phyloP scores from a whole-genome alignment of 1,140 invertebrate genomes.

The Cepaea nemoralis region DNA sequence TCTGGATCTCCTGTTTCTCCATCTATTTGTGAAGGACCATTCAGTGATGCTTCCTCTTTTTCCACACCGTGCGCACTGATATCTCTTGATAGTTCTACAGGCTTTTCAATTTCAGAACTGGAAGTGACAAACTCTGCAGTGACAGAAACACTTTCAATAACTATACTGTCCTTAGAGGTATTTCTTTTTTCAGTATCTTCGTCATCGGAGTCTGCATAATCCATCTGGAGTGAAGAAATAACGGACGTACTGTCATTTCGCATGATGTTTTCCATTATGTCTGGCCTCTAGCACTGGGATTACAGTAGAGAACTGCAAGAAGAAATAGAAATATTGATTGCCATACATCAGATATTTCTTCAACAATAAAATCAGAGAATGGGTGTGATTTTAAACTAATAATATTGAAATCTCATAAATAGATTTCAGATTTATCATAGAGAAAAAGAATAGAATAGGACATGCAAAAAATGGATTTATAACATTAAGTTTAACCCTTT shows the following conservation, averaged over 20 bases:
- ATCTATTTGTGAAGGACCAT: neutral
- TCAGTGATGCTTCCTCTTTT: neutral
- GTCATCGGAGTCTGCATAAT: slow-evolving; percentile 36
- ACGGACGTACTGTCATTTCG: slow-evolving; percentile 25
- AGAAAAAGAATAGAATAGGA: too few relatives aligned
- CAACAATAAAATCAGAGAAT: too few relatives aligned
- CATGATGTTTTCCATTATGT: slow-evolving; percentile 21
- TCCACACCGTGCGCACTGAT: neutral
- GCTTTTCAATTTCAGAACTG: neutral
- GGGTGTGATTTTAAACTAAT: too few relatives aligned
- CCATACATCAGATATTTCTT: too few relatives aligned
- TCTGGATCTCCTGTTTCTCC: neutral
- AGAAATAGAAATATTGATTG: too few relatives aligned
- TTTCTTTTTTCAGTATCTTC: slow-evolving; percentile 27
- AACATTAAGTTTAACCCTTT: too few relatives aligned
- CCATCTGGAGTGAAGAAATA: slow-evolving; percentile 38
- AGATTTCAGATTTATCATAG: too few relatives aligned
- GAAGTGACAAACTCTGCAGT: neutral
- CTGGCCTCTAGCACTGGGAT: too few relatives aligned
- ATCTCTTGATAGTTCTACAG: neutral
- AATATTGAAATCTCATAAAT: too few relatives aligned
- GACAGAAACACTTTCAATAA: neutral
- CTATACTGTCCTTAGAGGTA: neutral
- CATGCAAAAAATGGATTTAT: too few relatives aligned
- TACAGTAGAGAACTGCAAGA: too few relatives aligned